phyloP scores from a whole-genome alignment of 2,113 vertebrate genomes.

The Oryzias woworae region DNA sequence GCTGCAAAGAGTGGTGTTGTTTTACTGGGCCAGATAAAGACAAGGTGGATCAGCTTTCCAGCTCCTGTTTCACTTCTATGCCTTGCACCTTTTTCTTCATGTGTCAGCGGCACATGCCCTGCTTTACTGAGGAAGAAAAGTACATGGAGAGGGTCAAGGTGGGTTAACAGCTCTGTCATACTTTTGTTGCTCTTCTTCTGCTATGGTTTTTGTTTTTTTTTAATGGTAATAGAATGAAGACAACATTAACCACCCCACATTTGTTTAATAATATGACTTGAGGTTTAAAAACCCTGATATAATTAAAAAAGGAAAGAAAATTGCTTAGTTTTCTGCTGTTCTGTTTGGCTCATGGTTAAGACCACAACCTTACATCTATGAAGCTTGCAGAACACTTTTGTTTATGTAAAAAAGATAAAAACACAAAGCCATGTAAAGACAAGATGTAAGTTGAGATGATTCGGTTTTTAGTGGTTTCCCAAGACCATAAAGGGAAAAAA shows the following conservation, averaged over 20 bases:
- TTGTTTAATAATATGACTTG: not conserved
- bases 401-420: no score
- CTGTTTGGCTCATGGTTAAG: not conserved
- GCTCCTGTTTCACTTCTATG: constrained; percentile 78
- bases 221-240: not conserved
- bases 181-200: constrained; percentile 9
- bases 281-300: not conserved
- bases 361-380: not conserved
- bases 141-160: not conserved
- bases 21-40: constrained; percentile 80
- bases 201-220: not conserved
- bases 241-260: not conserved
- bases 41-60: constrained; percentile 84
- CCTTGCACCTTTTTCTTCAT: constrained; percentile 73
- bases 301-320: not conserved
- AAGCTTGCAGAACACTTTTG: not conserved
- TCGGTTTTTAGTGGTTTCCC: not conserved
- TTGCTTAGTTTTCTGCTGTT: no score
- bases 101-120: constrained; percentile 67
- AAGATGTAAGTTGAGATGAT: not conserved
- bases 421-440: not conserved
- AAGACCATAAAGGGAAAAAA: not conserved
- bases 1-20: constrained; percentile 66
- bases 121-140: constrained; percentile 49
- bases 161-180: constrained; percentile 30